A percentile compares a stretch with the other conserved stretches of the same genome.
Evolutionary conservation across 2,888 invertebrate genomes (phyloP).

Genomic region (Megaustenia siamemsis): DNA sequence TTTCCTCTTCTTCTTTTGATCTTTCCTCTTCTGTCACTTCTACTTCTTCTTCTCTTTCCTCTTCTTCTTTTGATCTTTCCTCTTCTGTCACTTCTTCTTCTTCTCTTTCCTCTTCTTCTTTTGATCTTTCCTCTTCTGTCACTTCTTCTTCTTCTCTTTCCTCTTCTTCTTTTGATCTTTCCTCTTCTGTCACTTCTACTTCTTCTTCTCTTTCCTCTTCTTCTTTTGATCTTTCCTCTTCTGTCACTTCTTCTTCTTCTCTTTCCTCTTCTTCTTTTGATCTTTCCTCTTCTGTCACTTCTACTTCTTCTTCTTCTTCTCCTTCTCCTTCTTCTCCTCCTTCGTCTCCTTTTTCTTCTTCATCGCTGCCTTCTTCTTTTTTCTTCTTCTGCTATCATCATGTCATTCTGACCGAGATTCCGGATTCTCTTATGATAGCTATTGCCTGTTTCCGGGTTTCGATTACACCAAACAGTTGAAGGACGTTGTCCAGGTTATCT

Average conservation of each 20-base stretch:
- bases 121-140: too few species aligned
- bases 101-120: slow-evolving; percentile 6
- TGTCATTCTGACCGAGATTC: too few species aligned
- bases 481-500: too few species aligned
- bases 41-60: neutral
- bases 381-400: too few species aligned
- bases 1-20: neutral
- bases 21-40: neutral
- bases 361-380: neutral
- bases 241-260: too few species aligned
- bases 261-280: neutral
- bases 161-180: too few species aligned
- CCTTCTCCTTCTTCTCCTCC: neutral
- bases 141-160: neutral
- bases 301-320: neutral
- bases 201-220: too few species aligned
- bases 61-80: neutral
- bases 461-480: too few species aligned
- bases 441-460: too few species aligned
- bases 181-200: too few species aligned
- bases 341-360: neutral
- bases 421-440: too few species aligned
- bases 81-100: neutral
- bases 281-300: neutral
- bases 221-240: too few species aligned